Evolutionary conservation across 2,797 vertebrate species (phyloP), one percentile per base, ranked within the genome.

Genomic region (Melanotaenia parkinsoni): DNA sequence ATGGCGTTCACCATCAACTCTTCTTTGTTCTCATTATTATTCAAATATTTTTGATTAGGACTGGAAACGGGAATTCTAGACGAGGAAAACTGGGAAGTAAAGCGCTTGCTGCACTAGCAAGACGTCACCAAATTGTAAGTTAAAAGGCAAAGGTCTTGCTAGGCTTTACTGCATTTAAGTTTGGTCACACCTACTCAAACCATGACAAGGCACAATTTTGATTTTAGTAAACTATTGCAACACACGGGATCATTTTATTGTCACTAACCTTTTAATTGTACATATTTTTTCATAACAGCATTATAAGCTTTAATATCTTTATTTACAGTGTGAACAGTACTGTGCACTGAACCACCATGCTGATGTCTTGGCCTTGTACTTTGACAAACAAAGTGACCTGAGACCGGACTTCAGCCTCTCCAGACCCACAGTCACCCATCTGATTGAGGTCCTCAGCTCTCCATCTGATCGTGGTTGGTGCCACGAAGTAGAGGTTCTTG

Each of bases 41-140:
- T 66, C 16, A n/a, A 37, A 24, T 35, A 65, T 65, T 8, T 65
- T 33, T 54, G 63, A 65, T 54, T 37, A 26, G 33, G 37, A 56
- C 11, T 56, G 54, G 51, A 37, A 26, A 56, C 54, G 20, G 51
- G 54, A 57, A 40, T 30, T 26, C 53, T 37, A 30, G 22, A 56
- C 51, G n/a, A 8, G 24, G 24, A 54, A 54, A 54, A 26, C 51
- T 54, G 22, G 24, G 51, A 54, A 26, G 51, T 54, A 54, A 26
- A 13, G 11, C 51, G 10, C 24, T 54, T 54, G 22, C 51, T 54
- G 24, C 51, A 13, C 22, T 54, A 54, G 51, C 51, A 54, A 54
- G 51, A 54, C 51, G 24, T 26, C 26, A 24, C 38, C 20, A 65
- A 10, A 32, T 38, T 38, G 53, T 37, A 56, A 53, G 24, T 56